Evolutionary conservation across 2,888 invertebrate genomes (phyloP).

Genomic region (Himalopsyche anomala): DNA sequence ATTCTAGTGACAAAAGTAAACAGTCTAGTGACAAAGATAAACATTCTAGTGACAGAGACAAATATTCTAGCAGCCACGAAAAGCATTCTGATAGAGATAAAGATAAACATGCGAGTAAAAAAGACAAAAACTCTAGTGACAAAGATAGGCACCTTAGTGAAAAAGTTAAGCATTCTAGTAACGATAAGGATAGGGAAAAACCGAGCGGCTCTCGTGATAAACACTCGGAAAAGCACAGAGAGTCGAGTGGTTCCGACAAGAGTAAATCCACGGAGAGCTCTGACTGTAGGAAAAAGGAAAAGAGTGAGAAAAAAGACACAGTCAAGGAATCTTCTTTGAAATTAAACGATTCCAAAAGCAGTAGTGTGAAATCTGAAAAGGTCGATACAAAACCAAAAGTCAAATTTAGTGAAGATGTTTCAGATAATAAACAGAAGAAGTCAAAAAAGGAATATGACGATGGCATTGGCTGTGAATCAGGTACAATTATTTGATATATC

Average conservation of each 20-base stretch:
- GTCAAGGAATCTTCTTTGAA: slow-evolving; percentile 48
- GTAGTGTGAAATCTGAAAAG: slow-evolving; percentile 68
- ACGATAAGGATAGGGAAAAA: slow-evolving; percentile 56
- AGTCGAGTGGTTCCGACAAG: slow-evolving; percentile 50
- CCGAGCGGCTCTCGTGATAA: slow-evolving; percentile 37
- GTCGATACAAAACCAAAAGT: slow-evolving; percentile 69
- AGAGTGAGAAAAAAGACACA: slow-evolving; percentile 62
- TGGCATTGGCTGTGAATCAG: slow-evolving; percentile 84
- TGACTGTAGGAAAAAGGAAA: slow-evolving; percentile 61
- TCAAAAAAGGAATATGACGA: slow-evolving; percentile 75
- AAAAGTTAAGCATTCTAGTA: slow-evolving; percentile 61
- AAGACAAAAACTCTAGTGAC: slow-evolving; percentile 68
- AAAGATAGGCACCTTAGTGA: slow-evolving; percentile 53
- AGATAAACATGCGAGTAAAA: slow-evolving; percentile 68
- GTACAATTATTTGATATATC: slow-evolving; percentile 68
- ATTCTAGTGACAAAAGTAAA: slow-evolving; percentile 61
- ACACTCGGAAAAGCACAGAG: slow-evolving; percentile 55
- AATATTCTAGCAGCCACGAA: slow-evolving; percentile 23
- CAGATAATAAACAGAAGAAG: slow-evolving; percentile 70
- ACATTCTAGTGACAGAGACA: slow-evolving; percentile 49
- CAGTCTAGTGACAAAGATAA: slow-evolving; percentile 70
- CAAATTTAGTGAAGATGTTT: slow-evolving; percentile 64
- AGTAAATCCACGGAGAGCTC: slow-evolving; percentile 37
- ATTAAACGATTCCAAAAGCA: slow-evolving; percentile 9
- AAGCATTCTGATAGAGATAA: slow-evolving; percentile 52